These are phyloP conservation scores for Rhopalosiphum maidis DNA, from an alignment of 1,140 invertebrate genomes.

Conservation along the genomic window DNA sequence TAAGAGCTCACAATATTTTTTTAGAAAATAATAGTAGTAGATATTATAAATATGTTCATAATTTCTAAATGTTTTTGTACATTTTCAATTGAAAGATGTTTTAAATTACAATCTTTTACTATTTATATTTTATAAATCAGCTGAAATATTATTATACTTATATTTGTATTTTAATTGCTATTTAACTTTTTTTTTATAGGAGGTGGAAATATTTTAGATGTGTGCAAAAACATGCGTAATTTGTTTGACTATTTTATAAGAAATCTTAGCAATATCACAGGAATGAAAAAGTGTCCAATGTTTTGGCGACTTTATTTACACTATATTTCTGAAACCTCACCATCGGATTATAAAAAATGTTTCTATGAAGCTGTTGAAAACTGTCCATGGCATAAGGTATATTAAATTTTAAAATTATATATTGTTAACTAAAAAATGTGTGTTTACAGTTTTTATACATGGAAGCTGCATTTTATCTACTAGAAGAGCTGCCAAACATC, in stretches of 20 bases:
- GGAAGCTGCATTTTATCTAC: constrained; percentile 65
- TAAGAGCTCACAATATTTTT: neutral
- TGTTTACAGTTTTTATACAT: constrained; percentile 66
- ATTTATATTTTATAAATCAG: neutral
- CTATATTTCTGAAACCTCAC: constrained; percentile 63
- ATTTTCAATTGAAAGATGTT: neutral
- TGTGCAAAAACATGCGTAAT: constrained; percentile 26
- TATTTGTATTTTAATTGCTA: neutral
- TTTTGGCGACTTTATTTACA: constrained; percentile 69
- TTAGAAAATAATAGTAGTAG: neutral
- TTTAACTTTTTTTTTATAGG: neutral
- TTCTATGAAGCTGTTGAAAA: constrained; percentile 68
- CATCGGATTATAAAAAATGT: constrained; percentile 63
- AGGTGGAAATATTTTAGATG: constrained; percentile 53
- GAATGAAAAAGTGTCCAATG: constrained; percentile 64
- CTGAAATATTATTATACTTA: neutral
- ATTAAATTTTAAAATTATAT: neutral
- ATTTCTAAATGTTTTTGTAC: neutral
- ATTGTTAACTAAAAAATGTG: neutral
- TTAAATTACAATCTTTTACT: neutral
- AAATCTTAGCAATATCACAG: constrained; percentile 40
- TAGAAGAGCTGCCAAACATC: constrained; percentile 67
- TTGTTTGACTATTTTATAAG: constrained; percentile 52
- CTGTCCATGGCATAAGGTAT: constrained; percentile 74
- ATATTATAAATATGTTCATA: neutral